Evolutionary conservation across 92 coral and sea anemone species (phyloP).

Genomic region (Pocillopora grandis): DNA sequence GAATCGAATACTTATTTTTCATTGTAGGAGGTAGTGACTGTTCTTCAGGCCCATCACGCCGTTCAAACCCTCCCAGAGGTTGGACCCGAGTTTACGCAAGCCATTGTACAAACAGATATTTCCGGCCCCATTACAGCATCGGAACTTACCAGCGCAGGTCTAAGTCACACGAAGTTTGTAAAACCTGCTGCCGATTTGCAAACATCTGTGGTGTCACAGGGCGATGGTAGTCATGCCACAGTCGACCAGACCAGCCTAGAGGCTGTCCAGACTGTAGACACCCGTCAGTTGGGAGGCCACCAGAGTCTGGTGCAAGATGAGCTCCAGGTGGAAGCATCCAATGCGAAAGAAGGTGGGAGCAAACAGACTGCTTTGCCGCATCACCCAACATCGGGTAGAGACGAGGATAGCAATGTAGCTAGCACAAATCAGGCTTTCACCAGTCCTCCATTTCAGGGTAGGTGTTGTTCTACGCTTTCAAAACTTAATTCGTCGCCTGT

Average conservation of each 20-base stretch:
- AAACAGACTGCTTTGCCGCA: not conserved
- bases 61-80: slow-evolving; percentile 80
- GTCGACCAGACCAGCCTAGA: slow-evolving; percentile 8
- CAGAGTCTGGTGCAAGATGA: slow-evolving; percentile 16
- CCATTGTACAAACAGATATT: slow-evolving; percentile 91
- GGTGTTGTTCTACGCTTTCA: not conserved
- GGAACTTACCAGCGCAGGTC: slow-evolving; percentile 34
- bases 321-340: slow-evolving; percentile 10
- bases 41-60: slow-evolving; percentile 79
- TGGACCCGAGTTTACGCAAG: slow-evolving; percentile 83
- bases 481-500: too few relatives aligned
- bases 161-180: slow-evolving; percentile 57
- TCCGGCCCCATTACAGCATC: slow-evolving; percentile 87
- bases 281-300: slow-evolving; percentile 1
- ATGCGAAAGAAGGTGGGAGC: slow-evolving; percentile 10
- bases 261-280: slow-evolving; percentile 8
- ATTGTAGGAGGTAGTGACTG: slow-evolving; percentile 84
- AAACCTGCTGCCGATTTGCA: slow-evolving; percentile 25
- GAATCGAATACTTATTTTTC: too few relatives aligned
- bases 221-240: not conserved
- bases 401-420: not conserved
- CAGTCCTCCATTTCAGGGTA: slow-evolving; percentile 15
- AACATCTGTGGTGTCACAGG: slow-evolving; percentile 23
- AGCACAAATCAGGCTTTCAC: not conserved
- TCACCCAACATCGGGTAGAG: not conserved